Base-by-base conservation (phyloP, 2,113 vertebrate genomes). In the Semnornis frantzii region DNA sequence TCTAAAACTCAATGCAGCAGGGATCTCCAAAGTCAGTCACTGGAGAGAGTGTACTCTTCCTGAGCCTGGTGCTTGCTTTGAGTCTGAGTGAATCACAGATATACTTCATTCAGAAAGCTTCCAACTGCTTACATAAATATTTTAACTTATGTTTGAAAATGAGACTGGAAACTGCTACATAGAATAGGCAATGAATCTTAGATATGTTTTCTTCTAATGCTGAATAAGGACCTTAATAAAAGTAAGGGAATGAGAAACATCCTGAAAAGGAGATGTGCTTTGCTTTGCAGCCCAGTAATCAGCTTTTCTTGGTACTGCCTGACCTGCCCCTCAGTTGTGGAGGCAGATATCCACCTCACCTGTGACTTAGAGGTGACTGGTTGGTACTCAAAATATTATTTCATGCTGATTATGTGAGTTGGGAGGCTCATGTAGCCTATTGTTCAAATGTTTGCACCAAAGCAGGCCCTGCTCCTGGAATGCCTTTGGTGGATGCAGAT, bases 111-210 rank as follows among this genome's bases (percentile, higher is more conserved):
- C 60, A 77, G 60, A 87, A 86, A 46, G 2, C n/a, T 73, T 37
- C n/a, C 24, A 12, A 1, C 7, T 34, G 25, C 42, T 80, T 57
- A 15, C n/a, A 10, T 5, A 5, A 3, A 0, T 19, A 20, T 46
- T 64, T 76, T 44, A 82, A 62, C 17, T 86, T 57, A 54, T 64
- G 5, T 66, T 87, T 75, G 37, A 74, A 92, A 93, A 72, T 13
- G 52, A 42, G 52, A 20, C 19, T 77, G 65, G 65, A 75, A 80
- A 57, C 9, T 0, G 1, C 25, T n/a, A 34, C 13, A 46, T 39
- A 42, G 70, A 93, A 73, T 5, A 79, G 12, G 16, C 44, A 79
- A 11, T 1, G 4, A 69, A 55, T n/a, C 15, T 23, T n/a, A 65
- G 13, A n/a, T 52, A 64, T 62, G 17, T 66, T 91, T 78, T 30